A percentile compares a stretch with the other conserved stretches of the same genome.
Evolutionary conservation across 2,888 invertebrate species (phyloP).

Genomic region (Amorpha juglandis): DNA sequence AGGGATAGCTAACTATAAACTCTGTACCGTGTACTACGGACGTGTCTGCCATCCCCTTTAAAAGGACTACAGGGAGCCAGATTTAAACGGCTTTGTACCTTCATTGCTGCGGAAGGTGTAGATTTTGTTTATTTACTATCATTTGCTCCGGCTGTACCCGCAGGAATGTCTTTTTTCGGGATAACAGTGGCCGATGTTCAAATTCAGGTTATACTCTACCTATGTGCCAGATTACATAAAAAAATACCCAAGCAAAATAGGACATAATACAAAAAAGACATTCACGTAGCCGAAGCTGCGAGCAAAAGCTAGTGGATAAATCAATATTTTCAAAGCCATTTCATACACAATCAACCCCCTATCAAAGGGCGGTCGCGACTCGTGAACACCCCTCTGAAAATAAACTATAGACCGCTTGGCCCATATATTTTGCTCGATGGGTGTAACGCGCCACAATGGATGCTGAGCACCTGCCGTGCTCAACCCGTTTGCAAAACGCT

Average conservation of each 20-base stretch:
- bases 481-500: slow-evolving; percentile 80
- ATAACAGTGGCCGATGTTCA: too few species aligned
- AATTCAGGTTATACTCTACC: too few species aligned
- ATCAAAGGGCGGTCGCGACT: not conserved
- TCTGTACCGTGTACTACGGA: slow-evolving; percentile 2
- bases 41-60: slow-evolving; percentile 22
- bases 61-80: slow-evolving; percentile 19
- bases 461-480: slow-evolving; percentile 64
- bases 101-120: not conserved
- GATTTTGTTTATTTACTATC: too few species aligned
- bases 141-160: too few species aligned
- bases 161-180: too few species aligned
- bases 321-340: not conserved
- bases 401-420: slow-evolving; percentile 27
- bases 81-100: slow-evolving; percentile 1
- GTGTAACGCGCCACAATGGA: slow-evolving; percentile 42
- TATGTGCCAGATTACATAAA: too few species aligned
- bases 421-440: slow-evolving; percentile 37
- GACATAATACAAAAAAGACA: too few species aligned
- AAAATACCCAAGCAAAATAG: too few species aligned
- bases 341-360: slow-evolving; percentile 2
- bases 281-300: too few species aligned
- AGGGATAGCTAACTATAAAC: slow-evolving; percentile 14
- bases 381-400: slow-evolving; percentile 15
- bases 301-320: not conserved